phyloP scores from a whole-genome alignment of 2,888 invertebrate species.

The Baccha elongata region DNA sequence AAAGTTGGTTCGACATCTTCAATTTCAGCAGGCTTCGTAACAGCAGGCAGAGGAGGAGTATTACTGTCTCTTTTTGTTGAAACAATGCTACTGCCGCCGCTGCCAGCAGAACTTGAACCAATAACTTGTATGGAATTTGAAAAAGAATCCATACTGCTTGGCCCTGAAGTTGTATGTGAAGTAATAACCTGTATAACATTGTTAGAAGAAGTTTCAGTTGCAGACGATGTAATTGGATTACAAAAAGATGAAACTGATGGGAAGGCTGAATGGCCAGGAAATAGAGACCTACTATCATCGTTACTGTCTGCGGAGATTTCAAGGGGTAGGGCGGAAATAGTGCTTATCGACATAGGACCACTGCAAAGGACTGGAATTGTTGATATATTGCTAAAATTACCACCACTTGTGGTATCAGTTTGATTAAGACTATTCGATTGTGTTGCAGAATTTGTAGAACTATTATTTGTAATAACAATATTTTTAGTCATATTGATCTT shows the following conservation, averaged over 20 bases:
- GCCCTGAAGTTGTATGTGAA: conserved; percentile 62
- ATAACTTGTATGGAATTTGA: conserved; percentile 80
- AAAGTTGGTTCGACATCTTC: conserved; percentile 74
- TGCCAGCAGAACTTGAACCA: conserved; percentile 73
- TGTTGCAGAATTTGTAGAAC: conserved; percentile 77
- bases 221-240: conserved; percentile 36
- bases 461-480: conserved; percentile 82
- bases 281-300: conserved; percentile 46
- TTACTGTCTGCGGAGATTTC: conserved; percentile 43
- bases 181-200: conserved; percentile 71
- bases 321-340: conserved; percentile 71
- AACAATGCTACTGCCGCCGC: conserved; percentile 9
- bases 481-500: conserved; percentile 92
- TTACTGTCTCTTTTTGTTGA: conserved; percentile 27
- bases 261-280: conserved; percentile 63
- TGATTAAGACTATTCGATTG: conserved; percentile 72
- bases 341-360: conserved; percentile 78
- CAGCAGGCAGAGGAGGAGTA: conserved; percentile 65
- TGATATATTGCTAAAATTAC: conserved; percentile 76
- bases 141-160: conserved; percentile 71
- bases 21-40: conserved; percentile 44
- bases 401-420: conserved; percentile 59
- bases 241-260: conserved; percentile 55
- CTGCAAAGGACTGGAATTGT: conserved; percentile 81
- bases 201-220: conserved; percentile 39